phyloP scores from a whole-genome alignment of 2,797 vertebrate genomes.

The Epinephelus coioides region DNA sequence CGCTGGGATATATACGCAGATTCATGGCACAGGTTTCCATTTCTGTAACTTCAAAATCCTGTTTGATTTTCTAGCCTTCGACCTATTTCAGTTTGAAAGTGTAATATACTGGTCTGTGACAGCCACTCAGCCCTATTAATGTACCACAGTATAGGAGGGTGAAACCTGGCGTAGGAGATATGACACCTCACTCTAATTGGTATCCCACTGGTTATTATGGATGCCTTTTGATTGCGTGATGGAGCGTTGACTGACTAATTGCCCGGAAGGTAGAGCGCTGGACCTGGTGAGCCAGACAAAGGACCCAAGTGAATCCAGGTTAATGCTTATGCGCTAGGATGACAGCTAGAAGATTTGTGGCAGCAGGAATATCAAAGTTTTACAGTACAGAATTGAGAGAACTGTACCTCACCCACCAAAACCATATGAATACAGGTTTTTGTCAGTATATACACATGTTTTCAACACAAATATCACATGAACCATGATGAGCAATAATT shows the following conservation, averaged over 20 bases:
- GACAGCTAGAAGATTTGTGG: constrained; percentile 27
- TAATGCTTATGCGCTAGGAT: constrained; percentile 1
- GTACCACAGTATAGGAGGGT: constrained; percentile 30
- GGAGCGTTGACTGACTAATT: constrained; percentile 63
- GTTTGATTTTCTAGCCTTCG: constrained; percentile 52
- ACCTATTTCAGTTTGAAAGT: constrained; percentile 56
- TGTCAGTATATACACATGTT: neutral
- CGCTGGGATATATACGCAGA: constrained; percentile 11
- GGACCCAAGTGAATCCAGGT: constrained; percentile 29
- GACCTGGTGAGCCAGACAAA: constrained; percentile 40
- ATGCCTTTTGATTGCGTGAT: constrained; percentile 74
- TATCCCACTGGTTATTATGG: constrained; percentile 73
- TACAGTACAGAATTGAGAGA: neutral
- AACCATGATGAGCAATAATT: neutral
- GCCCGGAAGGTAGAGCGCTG: constrained; percentile 49
- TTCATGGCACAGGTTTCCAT: constrained; percentile 45
- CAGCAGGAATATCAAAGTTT: constrained; percentile 15
- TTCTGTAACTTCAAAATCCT: constrained; percentile 50
- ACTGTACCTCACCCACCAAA: neutral
- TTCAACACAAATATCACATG: neutral
- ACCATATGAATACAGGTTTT: neutral
- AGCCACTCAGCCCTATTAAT: constrained; percentile 65
- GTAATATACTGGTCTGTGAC: constrained; percentile 60
- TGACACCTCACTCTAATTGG: constrained; percentile 74
- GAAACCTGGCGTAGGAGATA: constrained; percentile 61